Conservation (phyloP, 2,113 vertebrate genomes). For the Pedetes capensis region DNA sequence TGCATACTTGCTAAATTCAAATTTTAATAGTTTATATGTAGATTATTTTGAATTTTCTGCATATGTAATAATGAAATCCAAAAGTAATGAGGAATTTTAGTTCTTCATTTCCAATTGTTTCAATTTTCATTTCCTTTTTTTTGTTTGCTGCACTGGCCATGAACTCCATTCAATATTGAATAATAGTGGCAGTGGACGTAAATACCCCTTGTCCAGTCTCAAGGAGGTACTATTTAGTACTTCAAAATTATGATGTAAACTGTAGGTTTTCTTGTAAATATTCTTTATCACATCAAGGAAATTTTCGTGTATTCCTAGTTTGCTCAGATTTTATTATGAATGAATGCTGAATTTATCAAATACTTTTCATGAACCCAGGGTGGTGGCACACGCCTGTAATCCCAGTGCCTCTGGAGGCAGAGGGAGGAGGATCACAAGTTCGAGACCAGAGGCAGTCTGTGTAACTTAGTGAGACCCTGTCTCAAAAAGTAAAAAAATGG, state of each 20-base stretch:
- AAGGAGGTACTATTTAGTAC: not conserved
- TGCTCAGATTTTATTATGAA: not conserved
- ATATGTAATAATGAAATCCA: not conserved
- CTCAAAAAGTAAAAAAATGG: too few relatives aligned
- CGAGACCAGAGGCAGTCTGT: too few relatives aligned
- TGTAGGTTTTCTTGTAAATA: not conserved
- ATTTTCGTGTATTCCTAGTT: not conserved
- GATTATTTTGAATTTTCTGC: not conserved
- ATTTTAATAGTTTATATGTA: not conserved
- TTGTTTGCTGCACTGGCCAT: not conserved
- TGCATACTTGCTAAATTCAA: not conserved
- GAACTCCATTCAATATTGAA: not conserved
- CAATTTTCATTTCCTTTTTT: not conserved
- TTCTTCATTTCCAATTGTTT: not conserved
- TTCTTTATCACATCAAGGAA: not conserved
- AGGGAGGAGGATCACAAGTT: too few relatives aligned
- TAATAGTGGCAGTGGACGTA: not conserved
- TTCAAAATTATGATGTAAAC: not conserved
- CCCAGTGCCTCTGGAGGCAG: too few relatives aligned
- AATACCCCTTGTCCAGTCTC: not conserved
- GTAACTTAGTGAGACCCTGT: too few relatives aligned
- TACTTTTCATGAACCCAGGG: too few relatives aligned
- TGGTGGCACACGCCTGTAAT: too few relatives aligned
- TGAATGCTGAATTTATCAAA: not conserved
- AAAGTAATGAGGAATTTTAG: not conserved